Evolutionary conservation across 1,140 invertebrate genomes (phyloP), one percentile per base, ranked within the genome.

Genomic region (Leptopilina clavipes): DNA sequence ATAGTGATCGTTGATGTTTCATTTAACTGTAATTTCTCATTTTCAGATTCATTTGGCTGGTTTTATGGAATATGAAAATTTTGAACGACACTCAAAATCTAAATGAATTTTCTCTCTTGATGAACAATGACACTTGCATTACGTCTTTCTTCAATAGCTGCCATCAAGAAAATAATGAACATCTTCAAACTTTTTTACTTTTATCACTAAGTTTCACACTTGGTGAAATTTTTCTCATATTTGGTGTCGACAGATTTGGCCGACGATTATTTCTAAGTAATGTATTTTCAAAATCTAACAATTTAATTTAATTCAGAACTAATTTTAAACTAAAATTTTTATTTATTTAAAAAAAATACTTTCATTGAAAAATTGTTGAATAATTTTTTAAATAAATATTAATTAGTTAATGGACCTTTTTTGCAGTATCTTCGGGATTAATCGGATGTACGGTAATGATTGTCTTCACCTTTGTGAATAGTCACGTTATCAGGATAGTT

Each of bases 161-260:
- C 79, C 74, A 82, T 31, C 44, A 81, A 37, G 52, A 80, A 12
- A 79, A 85, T 56, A 71, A 77, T 43, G 14, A 76, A 19, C 74
- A 74, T 70, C 83, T 86, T 40, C 48, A 48, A 14, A 72, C 78
- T 71, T 75, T 81, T 9, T 71, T 77, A 3, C 78, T 82, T n/a
- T 25, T 86, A 37, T 86, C 81, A 0, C 59, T 78, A 40, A 82
- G 86, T 76, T 86, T 82, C 52, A 56, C 83, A 12, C 2, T 85
- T 5, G 84, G 79, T 17, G 86, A 85, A 73, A 71, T 76, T 37
- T 75, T 86, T 11, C 75, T 86, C 11, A 40, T 81, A 19, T 18
- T 82, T 48, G 81, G 78, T 40, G 76, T 86, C 22, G 83, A 86
- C 37, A n/a, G 19, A 17, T 31, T 86, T 45, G 81, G 84, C 14